These are phyloP conservation scores for Aurelia aurita DNA, from an alignment of 30 jellyfish, hydroid and myxozoan species.

Conservation along the genomic window DNA sequence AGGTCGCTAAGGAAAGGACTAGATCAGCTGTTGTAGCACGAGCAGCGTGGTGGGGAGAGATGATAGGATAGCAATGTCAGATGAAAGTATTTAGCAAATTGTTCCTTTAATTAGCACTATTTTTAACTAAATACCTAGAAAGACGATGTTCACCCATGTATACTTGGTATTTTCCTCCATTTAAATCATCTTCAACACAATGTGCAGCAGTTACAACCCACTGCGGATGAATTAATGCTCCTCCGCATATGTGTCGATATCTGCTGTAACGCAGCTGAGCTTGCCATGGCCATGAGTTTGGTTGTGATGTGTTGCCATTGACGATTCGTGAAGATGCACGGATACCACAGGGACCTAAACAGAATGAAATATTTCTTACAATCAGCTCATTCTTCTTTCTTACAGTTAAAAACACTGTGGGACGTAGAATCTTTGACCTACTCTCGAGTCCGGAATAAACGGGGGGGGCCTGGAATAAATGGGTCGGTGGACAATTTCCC, in stretches of 20 bases:
- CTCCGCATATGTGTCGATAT: constrained; percentile 11
- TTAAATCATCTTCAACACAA: constrained; percentile 16
- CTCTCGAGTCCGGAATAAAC: too few species aligned
- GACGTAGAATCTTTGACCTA: too few species aligned
- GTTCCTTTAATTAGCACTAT: neutral
- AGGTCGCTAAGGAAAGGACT: too few species aligned
- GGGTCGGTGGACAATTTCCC: too few species aligned
- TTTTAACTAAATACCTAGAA: neutral
- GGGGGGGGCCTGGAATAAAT: too few species aligned
- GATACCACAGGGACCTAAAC: constrained; percentile 12
- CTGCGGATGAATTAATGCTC: constrained; percentile 9
- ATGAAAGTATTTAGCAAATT: neutral
- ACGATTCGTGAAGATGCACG: constrained; percentile 23
- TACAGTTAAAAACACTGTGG: too few species aligned
- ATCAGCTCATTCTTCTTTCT: neutral
- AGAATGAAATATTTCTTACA: neutral
- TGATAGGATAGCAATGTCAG: too few species aligned
- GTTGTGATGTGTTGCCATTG: constrained; percentile 35
- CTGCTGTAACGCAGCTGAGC: constrained; percentile 18
- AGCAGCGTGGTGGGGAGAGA: too few species aligned
- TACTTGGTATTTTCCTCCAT: neutral
- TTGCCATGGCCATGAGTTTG: constrained; percentile 39
- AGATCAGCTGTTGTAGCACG: too few species aligned
- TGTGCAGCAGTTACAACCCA: constrained; percentile 22
- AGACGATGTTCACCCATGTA: constrained; percentile 22